Evolutionary conservation across 1,140 invertebrate genomes (phyloP).

Genomic region (Panulirus ornatus): DNA sequence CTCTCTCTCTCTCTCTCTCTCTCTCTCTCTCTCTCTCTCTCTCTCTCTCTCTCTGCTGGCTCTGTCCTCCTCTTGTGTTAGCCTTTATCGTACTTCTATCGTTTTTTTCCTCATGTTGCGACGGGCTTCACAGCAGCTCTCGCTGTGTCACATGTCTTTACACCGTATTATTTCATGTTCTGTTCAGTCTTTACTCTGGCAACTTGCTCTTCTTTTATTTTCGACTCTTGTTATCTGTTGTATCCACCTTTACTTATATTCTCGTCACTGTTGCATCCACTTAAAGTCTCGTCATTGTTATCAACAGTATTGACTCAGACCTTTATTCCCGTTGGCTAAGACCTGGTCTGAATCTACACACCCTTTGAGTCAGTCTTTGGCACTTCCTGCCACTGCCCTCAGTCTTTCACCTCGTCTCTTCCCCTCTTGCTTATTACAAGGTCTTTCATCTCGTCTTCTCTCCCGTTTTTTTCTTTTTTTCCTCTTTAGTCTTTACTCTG

Average conservation of each 20-base stretch:
- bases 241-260: no score
- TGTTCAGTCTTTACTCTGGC: neutral
- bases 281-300: no score
- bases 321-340: no score
- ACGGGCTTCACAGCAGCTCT: neutral
- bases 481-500: neutral
- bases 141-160: no score
- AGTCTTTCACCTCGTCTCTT: neutral
- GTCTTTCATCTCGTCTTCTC: neutral
- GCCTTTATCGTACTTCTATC: neutral
- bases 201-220: no score
- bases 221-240: no score
- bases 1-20: neutral
- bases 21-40: neutral
- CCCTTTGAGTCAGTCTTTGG: no score
- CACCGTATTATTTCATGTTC: neutral
- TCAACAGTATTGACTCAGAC: no score
- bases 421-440: neutral
- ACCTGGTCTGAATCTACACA: no score
- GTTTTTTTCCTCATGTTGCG: neutral
- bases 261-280: no score
- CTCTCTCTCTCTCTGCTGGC: neutral
- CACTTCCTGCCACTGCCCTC: no score
- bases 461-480: neutral
- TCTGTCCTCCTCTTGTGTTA: neutral